Base-by-base conservation (phyloP, 2,888 invertebrate genomes). In the Tetramorium bicarinatum region DNA sequence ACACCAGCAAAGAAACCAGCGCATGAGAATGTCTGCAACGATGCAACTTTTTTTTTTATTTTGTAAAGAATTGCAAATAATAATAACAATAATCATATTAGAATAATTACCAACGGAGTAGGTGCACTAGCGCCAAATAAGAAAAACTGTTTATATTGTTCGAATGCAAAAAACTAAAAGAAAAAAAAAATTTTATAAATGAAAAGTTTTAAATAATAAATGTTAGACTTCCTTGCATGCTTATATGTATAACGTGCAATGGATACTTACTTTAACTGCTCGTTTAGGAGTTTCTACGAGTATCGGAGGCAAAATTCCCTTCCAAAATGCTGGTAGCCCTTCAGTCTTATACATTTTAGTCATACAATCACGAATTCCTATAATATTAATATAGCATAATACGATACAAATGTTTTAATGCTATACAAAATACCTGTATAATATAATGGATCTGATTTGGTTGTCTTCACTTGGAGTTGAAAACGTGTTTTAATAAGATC, bases 231-330 rank as follows among this genome's bases (percentile, higher is more conserved):
- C n/a, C 15, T 11, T 34, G 44, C 44, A 47, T 11, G n/a, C 59
- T 25, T 71, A 62, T 11, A 7, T 0, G 15, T n/a, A 34, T 34
- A 34, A 34, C 13, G 18, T 44, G 3, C 18, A 9, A 54, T 66
- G 4, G 7, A 67, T 0, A 90, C 91, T 92, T 94, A 96, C 96
- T 95, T 99, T 99, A 18, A 98, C 97, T 21, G 99, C 99, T 93
- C 99, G 95, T 95, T 99, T 99, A 2, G 99, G 99, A 0, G 99
- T 99, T 95, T 99, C 99, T 11, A 98, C 99, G 85, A 99, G 94
- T 90, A 99, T 97, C 9, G 99, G 99, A 7, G 99, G 99, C 88
- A 99, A 91, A 89, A 99, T 98, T 85, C 99, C 99, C 95, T 99
- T 98, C 97, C 98, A 99, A 95, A 97, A 98, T 13, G 98, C 97